A percentile compares a stretch with the other conserved stretches of the same genome.
These are phyloP conservation scores for Bradynema listronoti DNA, from an alignment of 1,140 invertebrate species.

Conservation along the genomic window DNA sequence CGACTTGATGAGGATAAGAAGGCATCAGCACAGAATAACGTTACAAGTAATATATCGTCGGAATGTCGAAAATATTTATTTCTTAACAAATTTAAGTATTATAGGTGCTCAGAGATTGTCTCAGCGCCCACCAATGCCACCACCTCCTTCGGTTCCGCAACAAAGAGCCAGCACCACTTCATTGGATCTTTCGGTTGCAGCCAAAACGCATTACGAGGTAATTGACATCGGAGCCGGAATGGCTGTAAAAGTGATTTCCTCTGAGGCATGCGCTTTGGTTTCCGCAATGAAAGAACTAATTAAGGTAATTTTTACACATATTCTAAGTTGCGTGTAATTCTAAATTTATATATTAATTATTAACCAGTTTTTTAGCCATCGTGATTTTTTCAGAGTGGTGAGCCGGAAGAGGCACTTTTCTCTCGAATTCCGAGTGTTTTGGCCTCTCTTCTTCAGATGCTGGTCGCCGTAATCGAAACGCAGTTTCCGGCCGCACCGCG, in stretches of 20 bases:
- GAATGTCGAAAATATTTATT: no score
- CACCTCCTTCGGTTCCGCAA: no score
- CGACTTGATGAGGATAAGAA: no score
- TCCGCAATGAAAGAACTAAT: slow-evolving; percentile 48
- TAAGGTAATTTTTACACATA: slow-evolving; percentile 41
- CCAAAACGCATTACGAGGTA: slow-evolving; percentile 21
- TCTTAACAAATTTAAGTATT: no score
- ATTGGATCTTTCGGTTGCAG: background rate
- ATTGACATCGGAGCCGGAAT: slow-evolving; percentile 40
- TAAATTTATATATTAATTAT: no score
- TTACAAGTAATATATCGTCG: no score
- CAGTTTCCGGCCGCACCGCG: slow-evolving; percentile 47
- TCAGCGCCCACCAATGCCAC: background rate
- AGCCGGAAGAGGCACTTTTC: slow-evolving; percentile 46
- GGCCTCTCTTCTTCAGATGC: slow-evolving; percentile 30
- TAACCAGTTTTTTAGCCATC: background rate
- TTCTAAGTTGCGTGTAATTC: no score
- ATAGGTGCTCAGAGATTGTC: no score
- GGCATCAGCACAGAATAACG: no score
- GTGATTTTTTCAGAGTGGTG: slow-evolving; percentile 37
- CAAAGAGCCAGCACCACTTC: background rate
- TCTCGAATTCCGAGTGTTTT: slow-evolving; percentile 42
- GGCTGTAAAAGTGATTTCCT: slow-evolving; percentile 46
- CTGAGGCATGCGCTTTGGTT: slow-evolving; percentile 40
- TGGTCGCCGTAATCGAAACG: slow-evolving; percentile 45